phyloP scores from a whole-genome alignment of 2,113 vertebrate species.

The Laticauda laticaudata region DNA sequence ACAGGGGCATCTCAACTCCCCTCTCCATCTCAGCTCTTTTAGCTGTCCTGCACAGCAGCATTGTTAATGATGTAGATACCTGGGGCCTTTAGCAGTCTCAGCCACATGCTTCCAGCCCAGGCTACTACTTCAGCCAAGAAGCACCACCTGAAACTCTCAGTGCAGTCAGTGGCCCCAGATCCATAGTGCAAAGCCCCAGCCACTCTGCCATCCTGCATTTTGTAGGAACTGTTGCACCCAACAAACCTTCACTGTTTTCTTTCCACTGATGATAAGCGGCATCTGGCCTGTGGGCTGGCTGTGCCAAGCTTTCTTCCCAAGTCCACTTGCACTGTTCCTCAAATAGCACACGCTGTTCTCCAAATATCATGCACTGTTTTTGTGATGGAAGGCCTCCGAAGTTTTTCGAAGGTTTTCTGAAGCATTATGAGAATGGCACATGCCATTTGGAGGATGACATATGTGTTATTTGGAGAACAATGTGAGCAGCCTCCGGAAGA shows the following conservation, averaged over 20 bases:
- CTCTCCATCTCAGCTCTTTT: neutral
- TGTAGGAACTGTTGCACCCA: neutral
- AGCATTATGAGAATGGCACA: neutral
- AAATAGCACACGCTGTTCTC: neutral
- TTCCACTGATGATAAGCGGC: neutral
- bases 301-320: neutral
- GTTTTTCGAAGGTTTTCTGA: neutral
- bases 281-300: neutral
- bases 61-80: neutral
- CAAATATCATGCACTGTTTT: neutral
- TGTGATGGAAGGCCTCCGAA: neutral
- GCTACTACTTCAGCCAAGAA: neutral
- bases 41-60: neutral
- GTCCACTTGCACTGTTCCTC: neutral
- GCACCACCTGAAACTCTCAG: neutral
- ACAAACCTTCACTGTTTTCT: neutral
- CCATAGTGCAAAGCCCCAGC: neutral
- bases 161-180: neutral
- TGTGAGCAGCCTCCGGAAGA: neutral
- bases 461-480: neutral
- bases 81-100: neutral
- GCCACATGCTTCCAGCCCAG: neutral
- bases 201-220: neutral
- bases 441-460: neutral
- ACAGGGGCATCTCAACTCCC: neutral